Conservation (phyloP, 2,113 vertebrate species). For the Brachyhypopomus gauderio region DNA sequence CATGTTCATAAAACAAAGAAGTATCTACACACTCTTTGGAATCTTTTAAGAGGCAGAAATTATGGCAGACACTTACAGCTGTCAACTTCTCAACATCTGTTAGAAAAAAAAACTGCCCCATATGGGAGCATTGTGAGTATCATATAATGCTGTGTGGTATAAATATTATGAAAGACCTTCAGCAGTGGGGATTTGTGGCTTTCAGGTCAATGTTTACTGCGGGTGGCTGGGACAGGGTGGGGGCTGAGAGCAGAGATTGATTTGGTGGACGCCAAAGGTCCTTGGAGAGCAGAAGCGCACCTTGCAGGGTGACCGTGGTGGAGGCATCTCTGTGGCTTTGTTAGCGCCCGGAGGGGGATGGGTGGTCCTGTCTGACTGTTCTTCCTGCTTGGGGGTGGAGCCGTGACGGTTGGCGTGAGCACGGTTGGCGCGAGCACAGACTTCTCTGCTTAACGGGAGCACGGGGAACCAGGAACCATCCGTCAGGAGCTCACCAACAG, state of each 20-base stretch:
- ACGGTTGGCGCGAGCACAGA: slow-evolving; percentile 54
- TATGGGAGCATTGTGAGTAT: slow-evolving; percentile 38
- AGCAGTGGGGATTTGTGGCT: slow-evolving; percentile 57
- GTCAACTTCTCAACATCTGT: slow-evolving; percentile 40
- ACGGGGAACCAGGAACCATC: slow-evolving; percentile 69
- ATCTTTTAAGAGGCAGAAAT: slow-evolving; percentile 38
- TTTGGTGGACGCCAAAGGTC: slow-evolving; percentile 70
- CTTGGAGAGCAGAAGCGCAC: slow-evolving; percentile 59
- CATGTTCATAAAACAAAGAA: neutral
- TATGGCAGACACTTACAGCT: slow-evolving; percentile 35
- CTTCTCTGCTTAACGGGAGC: slow-evolving; percentile 72
- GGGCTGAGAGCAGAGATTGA: slow-evolving; percentile 63
- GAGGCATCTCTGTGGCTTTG: slow-evolving; percentile 55
- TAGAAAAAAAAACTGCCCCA: slow-evolving; percentile 8
- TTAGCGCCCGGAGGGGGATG: slow-evolving; percentile 45
- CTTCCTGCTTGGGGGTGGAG: slow-evolving; percentile 21
- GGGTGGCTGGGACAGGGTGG: slow-evolving; percentile 41
- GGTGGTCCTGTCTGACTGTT: slow-evolving; percentile 8
- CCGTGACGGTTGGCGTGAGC: neutral
- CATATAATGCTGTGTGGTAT: slow-evolving; percentile 62
- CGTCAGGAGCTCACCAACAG: slow-evolving; percentile 66
- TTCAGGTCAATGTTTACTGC: slow-evolving; percentile 55
- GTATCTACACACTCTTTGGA: slow-evolving; percentile 30
- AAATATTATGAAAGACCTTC: slow-evolving; percentile 64
- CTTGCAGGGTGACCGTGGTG: slow-evolving; percentile 62